Evolutionary conservation across 2,888 invertebrate species (phyloP), one percentile per base, ranked within the genome.

Genomic region (Xestia sexstrigata): DNA sequence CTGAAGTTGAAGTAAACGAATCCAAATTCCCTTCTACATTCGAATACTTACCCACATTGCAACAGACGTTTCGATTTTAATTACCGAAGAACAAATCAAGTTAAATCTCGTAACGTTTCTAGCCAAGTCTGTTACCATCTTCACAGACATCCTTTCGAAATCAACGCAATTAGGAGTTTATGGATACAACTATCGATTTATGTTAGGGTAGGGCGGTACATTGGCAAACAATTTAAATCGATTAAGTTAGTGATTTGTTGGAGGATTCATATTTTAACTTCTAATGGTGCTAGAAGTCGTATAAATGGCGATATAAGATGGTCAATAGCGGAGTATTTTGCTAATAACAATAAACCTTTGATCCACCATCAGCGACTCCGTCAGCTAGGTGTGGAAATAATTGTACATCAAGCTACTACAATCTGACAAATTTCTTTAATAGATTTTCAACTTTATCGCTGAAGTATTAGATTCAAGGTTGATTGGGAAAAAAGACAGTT

Each of bases 181-280:
- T 71, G 26, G 74, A 70, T 65, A 75, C 52, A n/a, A 67, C 62
- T 78, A 81, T 84, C 78, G 77, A 82, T 84, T 81, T 66, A 68
- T 42, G 67, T 58, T 47, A 65, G 30, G 73, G 62, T 68, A 74
- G 55, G 76, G 70, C 69, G 47, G 63, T 60, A n/a, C n/a, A 76
- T 72, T 79, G 69, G 58, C 47, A 67, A 62, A 70, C 62, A 65
- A 75, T 67, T 67, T 35, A 60, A 74, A 75, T 70, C 30, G 49
- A 63, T 69, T 65, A 30, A 4, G 15, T 63, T 70, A 55, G 11
- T 63, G 23, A 62, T 49, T 78, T n/a, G 30, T 78, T 11, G 47
- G 20, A 76, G n/a, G 39, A 58, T 45, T 45, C 20, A 55, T 58
- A 35, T 45, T 45, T 74, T 45, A 17, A 20, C 45, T 20, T 15